Base-by-base conservation (phyloP, 2,113 vertebrate genomes). In the Mola mola region DNA sequence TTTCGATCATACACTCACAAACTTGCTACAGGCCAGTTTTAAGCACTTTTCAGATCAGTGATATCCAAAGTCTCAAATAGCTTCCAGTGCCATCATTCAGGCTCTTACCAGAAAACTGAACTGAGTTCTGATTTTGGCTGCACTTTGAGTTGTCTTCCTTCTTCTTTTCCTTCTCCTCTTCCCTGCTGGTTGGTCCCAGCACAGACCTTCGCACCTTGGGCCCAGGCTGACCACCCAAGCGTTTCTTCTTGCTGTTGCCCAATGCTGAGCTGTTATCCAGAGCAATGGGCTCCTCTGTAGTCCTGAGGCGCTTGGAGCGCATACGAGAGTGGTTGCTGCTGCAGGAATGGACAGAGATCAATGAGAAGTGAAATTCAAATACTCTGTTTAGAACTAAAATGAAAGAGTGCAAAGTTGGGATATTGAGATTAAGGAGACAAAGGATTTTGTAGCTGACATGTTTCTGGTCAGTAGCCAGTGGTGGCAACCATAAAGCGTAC, bases 231-330 rank as follows among this genome's bases (percentile, higher is more conserved):
- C 83, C 83, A 5, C 61, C 43, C 5, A 61, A 44, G 12, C 74
- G 58, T 78, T 85, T 89, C 69, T 77, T 87, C 60, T 84, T 90
- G 72, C 83, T 72, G 76, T 62, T 46, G 19, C 19, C 76, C 24
- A 84, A 49, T 0, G 85, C 79, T 38, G 89, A 70, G 66, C 72
- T 78, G 62, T 62, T 72, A 31, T 86, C 85, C 68, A 88, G 2
- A 69, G 71, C 78, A 66, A 90, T 84, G 3, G 90, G 65, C 79
- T 91, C 88, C 83, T 93, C 90, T 68, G 88, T 89, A 75, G 93
- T 90, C 90, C 94, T 94, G 84, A 94, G 91, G 64, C 92, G 95
- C 90, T 96, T 98, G 86, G 94, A 95, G 83, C 87, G 90, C 86
- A 94, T 93, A 73, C 91, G 93, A 52, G 81, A 85, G 20, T 91